Evolutionary conservation across 2,113 vertebrate species (phyloP).

Genomic region (Siphamia tubifer): DNA sequence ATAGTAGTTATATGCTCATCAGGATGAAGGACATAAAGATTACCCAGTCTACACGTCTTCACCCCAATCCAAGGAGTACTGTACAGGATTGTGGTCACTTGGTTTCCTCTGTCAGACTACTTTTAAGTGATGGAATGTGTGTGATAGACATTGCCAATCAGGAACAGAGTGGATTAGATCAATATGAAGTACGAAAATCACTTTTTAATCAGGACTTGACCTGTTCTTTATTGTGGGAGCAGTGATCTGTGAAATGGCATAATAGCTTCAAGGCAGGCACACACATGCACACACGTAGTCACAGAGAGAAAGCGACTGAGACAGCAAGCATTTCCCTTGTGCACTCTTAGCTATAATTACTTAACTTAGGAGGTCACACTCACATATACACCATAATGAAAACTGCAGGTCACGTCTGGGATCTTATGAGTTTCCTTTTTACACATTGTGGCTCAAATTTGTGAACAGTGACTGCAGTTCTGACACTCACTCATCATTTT

Average conservation of each 20-base stretch:
- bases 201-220: constrained; percentile 50
- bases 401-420: constrained; percentile 4
- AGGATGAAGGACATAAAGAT: constrained; percentile 5
- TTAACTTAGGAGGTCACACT: constrained; percentile 26
- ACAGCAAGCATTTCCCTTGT: constrained; percentile 7
- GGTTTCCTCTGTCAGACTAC: neutral
- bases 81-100: constrained; percentile 3
- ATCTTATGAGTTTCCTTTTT: constrained; percentile 38
- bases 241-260: constrained; percentile 58
- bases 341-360: constrained; percentile 25
- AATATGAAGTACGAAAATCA: constrained; percentile 56
- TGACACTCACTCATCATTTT: constrained; percentile 1
- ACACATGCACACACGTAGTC: neutral
- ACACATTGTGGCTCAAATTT: constrained; percentile 5
- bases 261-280: constrained; percentile 20
- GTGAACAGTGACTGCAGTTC: neutral
- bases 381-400: constrained; percentile 1
- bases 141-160: constrained; percentile 53
- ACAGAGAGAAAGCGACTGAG: neutral
- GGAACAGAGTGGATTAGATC: constrained; percentile 43
- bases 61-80: constrained; percentile 1
- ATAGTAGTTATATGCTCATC: neutral
- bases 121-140: neutral
- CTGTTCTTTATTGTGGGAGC: constrained; percentile 53
- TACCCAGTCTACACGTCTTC: constrained; percentile 2